Evolutionary conservation across 2,797 vertebrate genomes (phyloP).

Genomic region (Hylomyscus alleni): DNA sequence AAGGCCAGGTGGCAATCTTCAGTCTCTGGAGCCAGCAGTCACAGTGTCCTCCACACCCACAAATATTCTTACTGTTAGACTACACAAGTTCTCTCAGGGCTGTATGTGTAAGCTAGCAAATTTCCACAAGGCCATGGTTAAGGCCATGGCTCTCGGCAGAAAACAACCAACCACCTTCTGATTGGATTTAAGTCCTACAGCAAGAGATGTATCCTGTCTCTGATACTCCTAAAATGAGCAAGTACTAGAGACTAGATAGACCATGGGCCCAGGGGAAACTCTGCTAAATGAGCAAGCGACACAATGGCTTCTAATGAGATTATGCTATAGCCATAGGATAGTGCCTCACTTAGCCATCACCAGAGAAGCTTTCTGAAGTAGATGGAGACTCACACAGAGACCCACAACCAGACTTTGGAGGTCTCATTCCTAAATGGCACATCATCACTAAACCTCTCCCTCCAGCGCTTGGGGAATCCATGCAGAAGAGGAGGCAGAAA

Average conservation of each 20-base stretch:
- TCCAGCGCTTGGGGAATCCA: background rate
- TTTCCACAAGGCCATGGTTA: no score
- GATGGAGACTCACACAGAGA: background rate
- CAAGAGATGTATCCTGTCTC: background rate
- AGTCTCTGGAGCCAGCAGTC: no score
- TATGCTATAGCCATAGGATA: background rate
- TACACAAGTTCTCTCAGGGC: no score
- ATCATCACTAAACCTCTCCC: background rate
- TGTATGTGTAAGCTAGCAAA: no score
- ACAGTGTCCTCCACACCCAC: no score
- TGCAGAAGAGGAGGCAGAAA: background rate
- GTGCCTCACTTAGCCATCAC: background rate
- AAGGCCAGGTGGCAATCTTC: no score
- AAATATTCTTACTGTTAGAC: no score
- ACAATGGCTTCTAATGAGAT: background rate
- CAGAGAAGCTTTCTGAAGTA: background rate
- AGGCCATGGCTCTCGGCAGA: no score
- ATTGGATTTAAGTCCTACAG: background rate
- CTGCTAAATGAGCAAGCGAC: background rate
- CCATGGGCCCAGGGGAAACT: background rate
- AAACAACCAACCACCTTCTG: background rate
- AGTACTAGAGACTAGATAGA: background rate
- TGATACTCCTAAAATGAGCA: background rate
- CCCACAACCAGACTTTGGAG: background rate
- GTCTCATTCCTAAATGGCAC: background rate